Evolutionary conservation across 23 tunicate genomes (phyloP), one percentile per base, ranked within the genome.

Genomic region (Aplidium turbinatum): DNA sequence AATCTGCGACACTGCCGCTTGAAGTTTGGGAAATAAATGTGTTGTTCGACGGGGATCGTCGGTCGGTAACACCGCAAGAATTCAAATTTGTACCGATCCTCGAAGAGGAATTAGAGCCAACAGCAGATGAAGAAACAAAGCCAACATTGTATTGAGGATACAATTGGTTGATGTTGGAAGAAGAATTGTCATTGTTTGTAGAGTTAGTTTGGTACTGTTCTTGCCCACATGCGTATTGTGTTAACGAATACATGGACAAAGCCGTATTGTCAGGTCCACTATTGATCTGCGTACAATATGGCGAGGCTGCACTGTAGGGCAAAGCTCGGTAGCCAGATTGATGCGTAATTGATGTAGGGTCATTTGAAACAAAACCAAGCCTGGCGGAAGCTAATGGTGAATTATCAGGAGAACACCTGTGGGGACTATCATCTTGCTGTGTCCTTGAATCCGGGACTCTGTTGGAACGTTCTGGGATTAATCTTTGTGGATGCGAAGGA

Each of bases 61-160:
- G 87, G 1, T 88, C 83, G 40, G 39, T 67, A 39, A 83, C 31
- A 18, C 96, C 83, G 87, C 87, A 63, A 64, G 65, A 1, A 27
- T 27, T 33, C 47, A 61, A 75, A 46, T 70, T 79, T 0, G 68
- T 38, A 31, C 77, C 82, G 50, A 86, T 11, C 39, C 62, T 70
- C 24, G 9, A 45, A 25, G 52, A 0, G 2, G 55, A 56, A 7
- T 80, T 38, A 4, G 46, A 19, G 4, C 23, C 24, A 18, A 79
- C 77, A 65, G 33, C 68, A 4, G 77, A 5, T 9, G 85, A 25
- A 1, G 82, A 50, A 72, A 81, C 25, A 21, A 55, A 38, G 56
- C 87, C 72, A 0, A 78, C 64, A 7, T 82, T 51, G 46, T 81
- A 88, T 27, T 81, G 87, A 9, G 78, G 55, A 40, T 81, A 86